A percentile compares a stretch with the other conserved stretches of the same genome.
Conservation (phyloP, 2,797 vertebrate genomes). For the Rhadinocentrus ornatus region DNA sequence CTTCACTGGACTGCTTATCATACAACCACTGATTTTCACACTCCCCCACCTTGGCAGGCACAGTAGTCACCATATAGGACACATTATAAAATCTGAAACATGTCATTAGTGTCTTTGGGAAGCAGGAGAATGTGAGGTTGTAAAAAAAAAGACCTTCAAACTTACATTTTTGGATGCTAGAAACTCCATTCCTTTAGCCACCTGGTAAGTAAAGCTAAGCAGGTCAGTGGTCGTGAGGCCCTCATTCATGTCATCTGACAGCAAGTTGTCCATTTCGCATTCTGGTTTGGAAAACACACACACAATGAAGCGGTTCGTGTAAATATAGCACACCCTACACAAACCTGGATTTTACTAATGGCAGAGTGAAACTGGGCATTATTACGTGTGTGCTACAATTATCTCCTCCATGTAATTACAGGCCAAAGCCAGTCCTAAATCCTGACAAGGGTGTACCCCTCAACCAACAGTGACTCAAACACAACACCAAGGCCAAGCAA, state of each 20-base stretch:
- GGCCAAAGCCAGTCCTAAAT: slow-evolving; percentile 69
- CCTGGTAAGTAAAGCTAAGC: slow-evolving; percentile 97
- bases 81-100: slow-evolving; percentile 29
- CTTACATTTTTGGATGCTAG: slow-evolving; percentile 98
- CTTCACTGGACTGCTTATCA: slow-evolving; percentile 71
- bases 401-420: slow-evolving; percentile 80
- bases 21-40: slow-evolving; percentile 66
- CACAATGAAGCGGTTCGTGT: slow-evolving; percentile 34
- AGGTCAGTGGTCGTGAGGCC: slow-evolving; percentile 92
- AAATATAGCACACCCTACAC: slow-evolving; percentile 75
- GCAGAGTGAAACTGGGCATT: slow-evolving; percentile 76
- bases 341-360: slow-evolving; percentile 74
- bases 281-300: slow-evolving; percentile 74
- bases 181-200: slow-evolving; percentile 98
- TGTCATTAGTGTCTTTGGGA: slow-evolving; percentile 19
- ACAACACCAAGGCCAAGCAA: slow-evolving; percentile 50
- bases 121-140: slow-evolving; percentile 15
- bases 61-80: slow-evolving; percentile 59
- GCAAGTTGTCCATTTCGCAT: slow-evolving; percentile 88
- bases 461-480: slow-evolving; percentile 67
- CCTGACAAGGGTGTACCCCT: slow-evolving; percentile 78
- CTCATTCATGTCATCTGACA: slow-evolving; percentile 90
- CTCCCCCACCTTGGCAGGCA: slow-evolving; percentile 43
- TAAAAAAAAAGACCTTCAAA: slow-evolving; percentile 3
- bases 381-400: slow-evolving; percentile 80